Evolutionary conservation across 2,888 invertebrate species (phyloP), one percentile per base, ranked within the genome.

Genomic region (Pheosia gnoma): DNA sequence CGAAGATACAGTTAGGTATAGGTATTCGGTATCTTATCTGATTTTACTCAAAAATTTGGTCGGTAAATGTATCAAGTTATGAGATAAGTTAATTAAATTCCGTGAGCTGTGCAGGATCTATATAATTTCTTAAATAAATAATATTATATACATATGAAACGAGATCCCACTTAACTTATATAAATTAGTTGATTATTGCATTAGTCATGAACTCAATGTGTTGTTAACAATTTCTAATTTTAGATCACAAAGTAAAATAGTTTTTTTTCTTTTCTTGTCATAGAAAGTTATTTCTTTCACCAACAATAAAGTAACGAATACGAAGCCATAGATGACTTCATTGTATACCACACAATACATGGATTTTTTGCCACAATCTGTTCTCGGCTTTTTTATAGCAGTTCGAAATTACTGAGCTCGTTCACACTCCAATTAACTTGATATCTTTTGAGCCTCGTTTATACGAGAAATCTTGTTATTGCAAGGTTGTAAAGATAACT

Each of bases 351-450:
- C 51, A 61, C 51, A 61, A 57, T 59, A 51, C 39, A 25, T 66
- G 66, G 4, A n/a, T 70, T 64, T 64, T 60, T 58, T 62, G 47
- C 59, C 59, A 9, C 10, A 59, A 49, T 53, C 57, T 53, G 58
- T 60, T 62, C 57, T 58, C 10, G 60, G 59, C 58, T 59, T 60
- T 63, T 67, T 60, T 65, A 59, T 56, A 62, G 75, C 68, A 67
- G 68, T 68, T 58, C 68, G 57, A 74, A 75, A 75, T 75, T 66
- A 75, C 72, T 61, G 63, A 67, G 63, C 61, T 70, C 59, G 64
- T 61, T 59, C 62, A 58, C 57, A 61, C 49, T 43, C 53, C 67
- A 66, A 74, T 75, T 64, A 75, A 66, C 57, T 64, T 47, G 43
- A 59, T 57, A 56, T 61, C 58, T 13, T 58, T 63, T 59, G 51